These are phyloP conservation scores for Leptinotarsa juncta DNA, from an alignment of 2,888 invertebrate species.

Conservation along the genomic window DNA sequence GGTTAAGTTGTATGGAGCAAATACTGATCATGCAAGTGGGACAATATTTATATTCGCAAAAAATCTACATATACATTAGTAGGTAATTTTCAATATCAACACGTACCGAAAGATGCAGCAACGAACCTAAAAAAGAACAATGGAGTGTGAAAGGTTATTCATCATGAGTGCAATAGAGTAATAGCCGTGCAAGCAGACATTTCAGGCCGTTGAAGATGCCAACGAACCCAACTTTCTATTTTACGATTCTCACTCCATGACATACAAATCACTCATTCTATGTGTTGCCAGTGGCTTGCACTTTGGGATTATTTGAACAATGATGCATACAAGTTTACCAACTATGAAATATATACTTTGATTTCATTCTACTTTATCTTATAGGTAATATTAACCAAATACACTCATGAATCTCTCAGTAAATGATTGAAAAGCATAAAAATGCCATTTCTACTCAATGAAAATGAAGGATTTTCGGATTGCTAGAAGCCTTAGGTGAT, in stretches of 20 bases:
- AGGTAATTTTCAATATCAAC: conserved; percentile 14
- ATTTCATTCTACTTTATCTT: too few relatives aligned
- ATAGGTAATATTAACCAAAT: too few relatives aligned
- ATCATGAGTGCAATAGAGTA: conserved; percentile 22
- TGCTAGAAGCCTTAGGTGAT: too few relatives aligned
- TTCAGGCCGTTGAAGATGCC: conserved; percentile 47
- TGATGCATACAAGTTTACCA: background rate
- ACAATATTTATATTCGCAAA: background rate
- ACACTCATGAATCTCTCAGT: too few relatives aligned
- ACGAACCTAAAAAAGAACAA: conserved; percentile 28
- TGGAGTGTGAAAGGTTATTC: conserved; percentile 36
- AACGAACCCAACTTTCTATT: conserved; percentile 61
- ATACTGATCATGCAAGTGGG: background rate
- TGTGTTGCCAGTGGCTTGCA: conserved; percentile 27
- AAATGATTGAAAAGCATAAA: too few relatives aligned
- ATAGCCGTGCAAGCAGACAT: conserved; percentile 28
- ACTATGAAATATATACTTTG: too few relatives aligned
- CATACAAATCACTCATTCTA: conserved; percentile 41
- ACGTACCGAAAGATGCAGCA: conserved; percentile 29
- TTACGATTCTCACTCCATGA: conserved; percentile 51
- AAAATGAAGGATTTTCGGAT: too few relatives aligned
- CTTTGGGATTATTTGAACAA: background rate
- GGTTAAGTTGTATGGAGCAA: background rate
- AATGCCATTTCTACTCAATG: too few relatives aligned
- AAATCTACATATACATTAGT: background rate